Base-by-base conservation (phyloP, 2,113 vertebrate genomes). In the Climacteris rufus region DNA sequence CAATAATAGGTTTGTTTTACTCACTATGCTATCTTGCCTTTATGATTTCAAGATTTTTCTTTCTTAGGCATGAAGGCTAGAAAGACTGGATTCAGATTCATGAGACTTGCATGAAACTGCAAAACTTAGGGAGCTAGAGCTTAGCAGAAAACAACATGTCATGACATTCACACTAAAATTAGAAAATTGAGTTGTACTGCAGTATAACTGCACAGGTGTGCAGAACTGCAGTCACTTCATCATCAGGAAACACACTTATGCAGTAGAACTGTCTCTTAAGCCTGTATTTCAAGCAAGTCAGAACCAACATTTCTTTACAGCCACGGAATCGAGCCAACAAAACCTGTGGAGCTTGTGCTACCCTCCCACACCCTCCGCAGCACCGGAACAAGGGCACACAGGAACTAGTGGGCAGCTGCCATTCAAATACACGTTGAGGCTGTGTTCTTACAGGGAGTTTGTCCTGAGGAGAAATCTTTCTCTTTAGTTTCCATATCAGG, bases 401-500 rank as follows among this genome's bases (percentile, higher is more conserved):
- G n/a, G 64, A 61, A 35, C 7, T 2, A 13, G 66, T 5, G 77
- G 71, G 49, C 12, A 37, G 14, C 68, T 60, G 77, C 57, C 37
- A 21, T 64, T 85, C 76, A 71, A 37, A 76, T 69, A 56, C 60
- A 44, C 28, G 8, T 11, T 1, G 5, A 81, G 57, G 39, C 82
- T 53, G 63, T 69, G 25, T 83, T 87, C 69, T 71, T 44, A n/a
- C 52, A 44, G 47, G 37, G 70, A 79, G 30, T 53, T 94, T 93
- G 54, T 89, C 56, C 71, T 11, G 8, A 35, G 31, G 54, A 93
- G 71, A 96, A 90, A 68, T 44, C 50, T 81, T 93, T 66, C 31
- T 25, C 42, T 94, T 93, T n/a, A 14, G 57, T 65, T 70, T 83
- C 85, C 80, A 54, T 90, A 56, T 81, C 85, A 72, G 70, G 61